A percentile compares a stretch with the other conserved stretches of the same genome.
These are phyloP conservation scores for Temnothorax ravouxi DNA, from an alignment of 2,888 invertebrate species.

Conservation along the genomic window DNA sequence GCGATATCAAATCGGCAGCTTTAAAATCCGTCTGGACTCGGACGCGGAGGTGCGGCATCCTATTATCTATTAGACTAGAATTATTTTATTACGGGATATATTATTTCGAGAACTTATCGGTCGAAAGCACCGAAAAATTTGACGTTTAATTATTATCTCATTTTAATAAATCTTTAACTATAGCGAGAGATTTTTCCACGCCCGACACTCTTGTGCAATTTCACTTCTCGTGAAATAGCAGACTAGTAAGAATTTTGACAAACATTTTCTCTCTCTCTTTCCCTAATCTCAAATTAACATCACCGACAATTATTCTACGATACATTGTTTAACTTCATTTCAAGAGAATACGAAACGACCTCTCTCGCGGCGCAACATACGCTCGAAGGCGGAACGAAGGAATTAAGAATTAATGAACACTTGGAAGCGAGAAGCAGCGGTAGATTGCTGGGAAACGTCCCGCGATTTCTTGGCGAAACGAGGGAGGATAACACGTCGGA, in stretches of 20 bases:
- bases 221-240: neutral
- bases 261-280: neutral
- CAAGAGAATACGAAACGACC: conserved; percentile 28
- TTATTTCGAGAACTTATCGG: neutral
- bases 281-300: conserved; percentile 39
- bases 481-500: conserved; percentile 54
- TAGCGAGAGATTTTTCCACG: neutral
- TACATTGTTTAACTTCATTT: conserved; percentile 30
- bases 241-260: neutral
- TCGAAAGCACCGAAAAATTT: neutral
- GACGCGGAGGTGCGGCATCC: neutral
- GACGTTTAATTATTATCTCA: neutral
- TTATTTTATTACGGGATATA: neutral
- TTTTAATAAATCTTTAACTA: neutral
- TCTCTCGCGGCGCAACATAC: neutral
- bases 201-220: neutral
- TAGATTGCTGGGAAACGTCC: conserved; percentile 60
- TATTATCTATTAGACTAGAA: neutral
- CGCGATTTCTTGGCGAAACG: conserved; percentile 70
- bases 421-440: conserved; percentile 49
- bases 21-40: conserved; percentile 20
- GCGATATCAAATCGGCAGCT: conserved; percentile 5
- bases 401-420: conserved; percentile 71
- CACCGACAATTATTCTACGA: conserved; percentile 16
- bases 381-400: conserved; percentile 64